Conservation (phyloP, 2,113 vertebrate species). For the Ancistrus triradiatus region DNA sequence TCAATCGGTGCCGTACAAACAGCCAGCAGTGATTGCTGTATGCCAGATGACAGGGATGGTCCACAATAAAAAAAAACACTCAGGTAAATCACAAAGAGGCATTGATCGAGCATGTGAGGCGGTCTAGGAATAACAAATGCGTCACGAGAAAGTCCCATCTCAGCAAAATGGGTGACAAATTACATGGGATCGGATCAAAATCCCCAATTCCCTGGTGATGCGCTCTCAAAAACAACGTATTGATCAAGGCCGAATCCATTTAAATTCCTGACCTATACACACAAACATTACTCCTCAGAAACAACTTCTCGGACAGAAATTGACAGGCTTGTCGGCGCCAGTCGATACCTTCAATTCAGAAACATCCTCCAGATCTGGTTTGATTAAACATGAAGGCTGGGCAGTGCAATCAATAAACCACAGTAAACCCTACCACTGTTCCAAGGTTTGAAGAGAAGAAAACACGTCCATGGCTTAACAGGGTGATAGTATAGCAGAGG, state of each 20-base stretch:
- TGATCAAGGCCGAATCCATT: slow-evolving; percentile 51
- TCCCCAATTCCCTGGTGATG: slow-evolving; percentile 41
- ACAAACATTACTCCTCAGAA: slow-evolving; percentile 42
- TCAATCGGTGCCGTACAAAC: slow-evolving; percentile 1
- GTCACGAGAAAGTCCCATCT: slow-evolving; percentile 43
- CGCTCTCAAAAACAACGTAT: slow-evolving; percentile 43
- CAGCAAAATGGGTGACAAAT: slow-evolving; percentile 33
- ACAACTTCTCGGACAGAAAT: slow-evolving; percentile 47
- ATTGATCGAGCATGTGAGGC: slow-evolving; percentile 16
- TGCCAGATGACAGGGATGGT: background rate
- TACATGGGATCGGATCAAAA: slow-evolving; percentile 43
- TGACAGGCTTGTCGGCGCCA: slow-evolving; percentile 54
- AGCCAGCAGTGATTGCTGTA: slow-evolving; percentile 5
- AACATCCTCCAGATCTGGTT: slow-evolving; percentile 55
- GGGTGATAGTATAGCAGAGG: slow-evolving; percentile 50
- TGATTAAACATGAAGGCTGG: slow-evolving; percentile 55
- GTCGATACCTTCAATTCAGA: slow-evolving; percentile 58
- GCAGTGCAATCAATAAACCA: slow-evolving; percentile 49
- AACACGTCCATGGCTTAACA: slow-evolving; percentile 45
- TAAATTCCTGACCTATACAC: slow-evolving; percentile 42
- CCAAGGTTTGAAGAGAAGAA: slow-evolving; percentile 5
- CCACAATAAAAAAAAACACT: background rate
- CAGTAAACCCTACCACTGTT: slow-evolving; percentile 41
- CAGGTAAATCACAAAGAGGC: slow-evolving; percentile 7
- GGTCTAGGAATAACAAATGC: slow-evolving; percentile 17